Percentiles rank a stretch among this genome's conserved stretches.
These are phyloP conservation scores for Shargacucullia verbasci DNA, from an alignment of 2,888 invertebrate species.

Conservation along the genomic window DNA sequence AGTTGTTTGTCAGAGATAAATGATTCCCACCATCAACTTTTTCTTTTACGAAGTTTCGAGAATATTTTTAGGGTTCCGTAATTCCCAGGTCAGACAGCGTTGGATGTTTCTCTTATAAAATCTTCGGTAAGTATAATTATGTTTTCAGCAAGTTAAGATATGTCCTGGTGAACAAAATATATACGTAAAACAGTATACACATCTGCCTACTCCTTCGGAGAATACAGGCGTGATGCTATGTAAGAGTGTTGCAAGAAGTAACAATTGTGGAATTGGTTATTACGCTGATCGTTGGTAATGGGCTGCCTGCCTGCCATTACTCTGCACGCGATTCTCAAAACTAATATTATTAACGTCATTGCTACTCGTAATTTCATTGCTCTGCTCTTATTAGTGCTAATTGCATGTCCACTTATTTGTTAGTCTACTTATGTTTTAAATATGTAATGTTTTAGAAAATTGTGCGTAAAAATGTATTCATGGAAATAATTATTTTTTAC, in stretches of 20 bases:
- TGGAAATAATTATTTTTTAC: background rate
- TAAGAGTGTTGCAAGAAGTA: slow-evolving; percentile 16
- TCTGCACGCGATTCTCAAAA: slow-evolving; percentile 46
- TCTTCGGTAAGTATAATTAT: no score
- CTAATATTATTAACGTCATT: slow-evolving; percentile 51
- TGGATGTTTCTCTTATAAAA: no score
- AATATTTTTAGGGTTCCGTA: slow-evolving; percentile 18
- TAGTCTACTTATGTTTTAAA: background rate
- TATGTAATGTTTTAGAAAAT: background rate
- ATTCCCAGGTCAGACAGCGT: no score
- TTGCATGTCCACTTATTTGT: slow-evolving; percentile 25
- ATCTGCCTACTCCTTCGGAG: no score
- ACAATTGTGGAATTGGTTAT: slow-evolving; percentile 21
- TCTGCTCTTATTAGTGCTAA: slow-evolving; percentile 28
- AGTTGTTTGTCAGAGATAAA: slow-evolving; percentile 56
- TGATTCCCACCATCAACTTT: slow-evolving; percentile 15
- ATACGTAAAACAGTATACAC: no score
- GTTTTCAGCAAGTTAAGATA: no score
- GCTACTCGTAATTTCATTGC: slow-evolving; percentile 34
- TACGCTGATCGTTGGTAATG: slow-evolving; percentile 39
- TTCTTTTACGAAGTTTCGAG: slow-evolving; percentile 17
- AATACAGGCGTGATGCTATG: no score
- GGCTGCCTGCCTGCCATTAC: slow-evolving; percentile 21
- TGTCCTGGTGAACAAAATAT: no score
- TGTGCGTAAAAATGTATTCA: background rate